These are phyloP conservation scores for Leptopilina clavipes DNA, from an alignment of 1,140 invertebrate genomes.

Conservation along the genomic window DNA sequence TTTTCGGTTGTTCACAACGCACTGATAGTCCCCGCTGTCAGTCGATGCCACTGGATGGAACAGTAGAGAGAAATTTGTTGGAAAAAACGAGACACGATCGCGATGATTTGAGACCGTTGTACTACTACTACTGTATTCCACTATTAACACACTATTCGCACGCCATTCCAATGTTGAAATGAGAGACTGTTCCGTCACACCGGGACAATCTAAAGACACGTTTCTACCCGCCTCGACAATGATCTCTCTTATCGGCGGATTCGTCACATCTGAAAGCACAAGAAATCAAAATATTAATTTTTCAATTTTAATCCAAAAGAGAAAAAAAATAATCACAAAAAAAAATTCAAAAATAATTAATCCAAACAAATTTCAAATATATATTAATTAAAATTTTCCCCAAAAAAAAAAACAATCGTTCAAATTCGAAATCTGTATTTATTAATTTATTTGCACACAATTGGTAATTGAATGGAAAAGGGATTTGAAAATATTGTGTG, in stretches of 20 bases:
- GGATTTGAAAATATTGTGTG: too few relatives aligned
- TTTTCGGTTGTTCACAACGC: constrained; percentile 81
- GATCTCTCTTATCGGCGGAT: constrained; percentile 76
- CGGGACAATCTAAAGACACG: constrained; percentile 79
- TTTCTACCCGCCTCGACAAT: constrained; percentile 80
- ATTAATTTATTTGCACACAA: too few relatives aligned
- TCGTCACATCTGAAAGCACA: constrained; percentile 74
- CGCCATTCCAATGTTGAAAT: constrained; percentile 80
- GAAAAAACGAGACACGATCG: constrained; percentile 76
- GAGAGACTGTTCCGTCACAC: constrained; percentile 79
- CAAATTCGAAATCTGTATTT: too few relatives aligned
- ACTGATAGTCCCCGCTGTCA: constrained; percentile 81
- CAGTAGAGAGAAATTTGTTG: constrained; percentile 79
- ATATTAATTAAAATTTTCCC: too few relatives aligned
- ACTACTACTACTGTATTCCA: constrained; percentile 76
- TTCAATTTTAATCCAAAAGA: too few relatives aligned
- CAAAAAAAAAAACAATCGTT: too few relatives aligned
- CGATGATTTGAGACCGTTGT: constrained; percentile 76
- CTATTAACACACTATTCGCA: constrained; percentile 67
- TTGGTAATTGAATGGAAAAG: neutral
- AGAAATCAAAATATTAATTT: neutral
- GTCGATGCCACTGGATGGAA: constrained; percentile 78
- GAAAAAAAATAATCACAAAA: too few relatives aligned
- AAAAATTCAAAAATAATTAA: too few relatives aligned
- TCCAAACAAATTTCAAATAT: too few relatives aligned